phyloP scores from a whole-genome alignment of 2,888 invertebrate species.

The Oxyteleia sp. region DNA sequence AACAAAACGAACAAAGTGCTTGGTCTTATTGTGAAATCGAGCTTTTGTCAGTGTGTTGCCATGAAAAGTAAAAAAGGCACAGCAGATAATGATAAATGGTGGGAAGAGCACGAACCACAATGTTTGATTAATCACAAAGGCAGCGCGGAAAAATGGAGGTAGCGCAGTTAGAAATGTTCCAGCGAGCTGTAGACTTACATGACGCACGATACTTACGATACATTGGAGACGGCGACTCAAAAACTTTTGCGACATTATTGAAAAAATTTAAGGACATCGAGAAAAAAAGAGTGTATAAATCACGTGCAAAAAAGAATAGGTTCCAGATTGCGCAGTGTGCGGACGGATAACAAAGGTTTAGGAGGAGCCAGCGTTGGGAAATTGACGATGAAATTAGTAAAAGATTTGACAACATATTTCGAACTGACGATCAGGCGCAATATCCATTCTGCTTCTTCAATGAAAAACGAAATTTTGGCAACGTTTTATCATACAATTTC shows the following conservation, averaged over 20 bases:
- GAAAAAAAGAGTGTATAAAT: conserved; percentile 51
- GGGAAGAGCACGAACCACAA: conserved; percentile 35
- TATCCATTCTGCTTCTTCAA: neutral
- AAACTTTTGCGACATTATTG: conserved; percentile 63
- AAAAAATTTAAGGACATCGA: conserved; percentile 46
- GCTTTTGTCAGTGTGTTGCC: neutral
- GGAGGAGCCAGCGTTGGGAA: neutral
- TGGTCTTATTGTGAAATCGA: conserved; percentile 20
- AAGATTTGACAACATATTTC: conserved; percentile 1
- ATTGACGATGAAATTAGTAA: neutral
- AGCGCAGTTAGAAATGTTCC: conserved; percentile 65
- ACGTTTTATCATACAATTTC: neutral
- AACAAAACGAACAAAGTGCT: conserved; percentile 17
- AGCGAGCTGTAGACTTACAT: conserved; percentile 51
- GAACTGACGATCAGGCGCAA: neutral
- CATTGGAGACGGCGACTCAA: conserved; percentile 75
- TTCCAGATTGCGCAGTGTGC: conserved; percentile 12
- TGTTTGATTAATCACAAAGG: conserved; percentile 70
- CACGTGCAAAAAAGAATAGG: conserved; percentile 26
- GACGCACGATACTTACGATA: conserved; percentile 61
- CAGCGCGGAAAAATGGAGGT: conserved; percentile 72
- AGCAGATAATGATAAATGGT: neutral
- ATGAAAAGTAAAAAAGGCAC: conserved; percentile 6
- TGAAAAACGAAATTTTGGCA: neutral
- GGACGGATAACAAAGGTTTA: conserved; percentile 5